These are phyloP conservation scores for Formicarius rufipectus DNA, from an alignment of 2,113 vertebrate species.

Conservation along the genomic window DNA sequence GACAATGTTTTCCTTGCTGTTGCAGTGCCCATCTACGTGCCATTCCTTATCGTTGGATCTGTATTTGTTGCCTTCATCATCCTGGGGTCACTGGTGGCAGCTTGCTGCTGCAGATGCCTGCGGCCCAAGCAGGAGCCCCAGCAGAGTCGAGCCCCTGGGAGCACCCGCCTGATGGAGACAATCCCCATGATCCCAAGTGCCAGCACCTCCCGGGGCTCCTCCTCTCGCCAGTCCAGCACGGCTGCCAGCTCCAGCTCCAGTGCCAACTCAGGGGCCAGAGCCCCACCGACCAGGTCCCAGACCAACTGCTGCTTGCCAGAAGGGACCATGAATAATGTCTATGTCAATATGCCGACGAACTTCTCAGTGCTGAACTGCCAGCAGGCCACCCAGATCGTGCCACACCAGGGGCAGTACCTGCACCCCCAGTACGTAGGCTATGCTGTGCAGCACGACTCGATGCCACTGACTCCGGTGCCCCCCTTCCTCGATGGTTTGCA, in stretches of 20 bases:
- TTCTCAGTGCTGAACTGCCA: conserved; percentile 98
- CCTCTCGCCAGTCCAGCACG: conserved; percentile 95
- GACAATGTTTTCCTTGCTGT: background rate
- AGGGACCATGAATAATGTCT: conserved; percentile 89
- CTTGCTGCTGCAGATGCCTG: conserved; percentile 95
- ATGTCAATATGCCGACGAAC: conserved; percentile 96
- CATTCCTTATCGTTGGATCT: conserved; percentile 95
- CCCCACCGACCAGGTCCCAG: conserved; percentile 85
- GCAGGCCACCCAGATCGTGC: conserved; percentile 95
- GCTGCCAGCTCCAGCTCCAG: conserved; percentile 97
- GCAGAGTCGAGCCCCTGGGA: conserved; percentile 75
- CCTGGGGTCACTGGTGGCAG: conserved; percentile 90
- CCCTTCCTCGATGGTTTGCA: conserved; percentile 87
- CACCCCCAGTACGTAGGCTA: conserved; percentile 95
- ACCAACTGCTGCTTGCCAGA: conserved; percentile 93
- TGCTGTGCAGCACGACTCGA: conserved; percentile 80
- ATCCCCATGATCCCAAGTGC: conserved; percentile 96
- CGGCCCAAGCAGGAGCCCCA: conserved; percentile 95
- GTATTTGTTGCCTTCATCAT: conserved; percentile 97
- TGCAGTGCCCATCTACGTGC: conserved; percentile 96
- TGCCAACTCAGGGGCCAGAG: conserved; percentile 82
- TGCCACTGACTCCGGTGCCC: conserved; percentile 77
- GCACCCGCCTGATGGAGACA: conserved; percentile 89
- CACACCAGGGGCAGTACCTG: conserved; percentile 93
- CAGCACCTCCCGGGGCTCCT: conserved; percentile 90